Percentiles rank a stretch among this genome's conserved stretches.
Conservation (phyloP, 2,797 vertebrate species). For the Florisuga fusca region DNA sequence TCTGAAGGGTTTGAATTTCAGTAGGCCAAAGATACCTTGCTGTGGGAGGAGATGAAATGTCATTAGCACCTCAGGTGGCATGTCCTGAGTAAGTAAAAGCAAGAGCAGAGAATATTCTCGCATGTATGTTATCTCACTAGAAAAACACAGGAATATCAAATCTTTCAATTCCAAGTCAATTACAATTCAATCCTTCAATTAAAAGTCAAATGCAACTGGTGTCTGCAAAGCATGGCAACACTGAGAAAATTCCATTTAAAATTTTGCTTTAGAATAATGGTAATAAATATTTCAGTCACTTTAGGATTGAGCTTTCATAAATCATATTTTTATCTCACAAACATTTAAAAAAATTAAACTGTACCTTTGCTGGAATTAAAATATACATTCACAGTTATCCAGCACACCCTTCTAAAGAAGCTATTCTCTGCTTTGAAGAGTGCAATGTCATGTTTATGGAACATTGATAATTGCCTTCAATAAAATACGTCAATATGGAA, state of each 20-base stretch:
- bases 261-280: neutral
- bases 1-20: neutral
- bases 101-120: neutral
- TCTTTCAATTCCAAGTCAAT: neutral
- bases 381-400: neutral
- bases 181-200: neutral
- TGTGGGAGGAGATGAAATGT: neutral
- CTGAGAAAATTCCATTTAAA: neutral
- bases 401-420: conserved; percentile 2
- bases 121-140: neutral
- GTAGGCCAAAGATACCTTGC: neutral
- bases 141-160: neutral
- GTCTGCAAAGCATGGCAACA: neutral
- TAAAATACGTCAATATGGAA: neutral
- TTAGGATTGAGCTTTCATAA: neutral
- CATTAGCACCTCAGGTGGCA: neutral
- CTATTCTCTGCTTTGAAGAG: neutral
- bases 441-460: neutral
- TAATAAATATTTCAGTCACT: neutral
- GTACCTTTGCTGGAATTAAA: neutral
- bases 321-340: neutral
- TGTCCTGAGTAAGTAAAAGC: neutral
- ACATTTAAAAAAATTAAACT: neutral
- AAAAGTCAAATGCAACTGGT: neutral
- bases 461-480: neutral